Evolutionary conservation across 2,888 invertebrate species (phyloP), one percentile per base, ranked within the genome.

Genomic region (Sylvicola fuscatus): DNA sequence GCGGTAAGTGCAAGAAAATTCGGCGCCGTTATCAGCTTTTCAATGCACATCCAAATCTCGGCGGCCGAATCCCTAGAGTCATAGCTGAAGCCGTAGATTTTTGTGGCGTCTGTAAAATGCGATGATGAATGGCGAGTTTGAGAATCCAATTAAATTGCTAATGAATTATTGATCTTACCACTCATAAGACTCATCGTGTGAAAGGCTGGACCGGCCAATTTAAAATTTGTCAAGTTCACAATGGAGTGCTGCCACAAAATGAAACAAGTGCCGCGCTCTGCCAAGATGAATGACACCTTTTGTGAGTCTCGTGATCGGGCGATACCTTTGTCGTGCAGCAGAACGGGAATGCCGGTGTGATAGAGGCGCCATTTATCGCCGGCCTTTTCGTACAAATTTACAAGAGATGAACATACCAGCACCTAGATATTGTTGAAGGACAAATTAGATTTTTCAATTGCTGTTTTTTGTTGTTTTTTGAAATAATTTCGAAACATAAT

Each of bases 191-290:
- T 74, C 74, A 84, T 72, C 29, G 82, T 83, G 54, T 84, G 84
- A 52, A 84, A 84, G 28, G 77, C 72, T 29, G 72, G 70, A 2
- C 75, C 72, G 12, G 70, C 67, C 12, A 70, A 65, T 51, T 68
- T 70, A 61, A 83, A 84, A 38, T 73, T 68, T 7, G 77, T 75
- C 41, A 82, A 58, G 51, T 81, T 78, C 55, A 82, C 81, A 44
- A 84, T 75, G 34, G 70, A 72, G 55, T 84, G 83, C 44, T 69
- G 68, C 83, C 83, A 84, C 14, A 86, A 57, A 37, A 75, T 72
- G 54, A 86, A 82, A 38, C 80, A 79, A 2, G 82, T 79, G 12
- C 83, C 82, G 26, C 76, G 66, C 52, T 82, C 81, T 3, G 80
- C 78, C 35, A 82, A 53, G 3, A 78, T 65, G 29, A 82, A 67